These are phyloP conservation scores for Lutjanus argentimaculatus DNA, from an alignment of 2,797 vertebrate genomes.

Conservation along the genomic window DNA sequence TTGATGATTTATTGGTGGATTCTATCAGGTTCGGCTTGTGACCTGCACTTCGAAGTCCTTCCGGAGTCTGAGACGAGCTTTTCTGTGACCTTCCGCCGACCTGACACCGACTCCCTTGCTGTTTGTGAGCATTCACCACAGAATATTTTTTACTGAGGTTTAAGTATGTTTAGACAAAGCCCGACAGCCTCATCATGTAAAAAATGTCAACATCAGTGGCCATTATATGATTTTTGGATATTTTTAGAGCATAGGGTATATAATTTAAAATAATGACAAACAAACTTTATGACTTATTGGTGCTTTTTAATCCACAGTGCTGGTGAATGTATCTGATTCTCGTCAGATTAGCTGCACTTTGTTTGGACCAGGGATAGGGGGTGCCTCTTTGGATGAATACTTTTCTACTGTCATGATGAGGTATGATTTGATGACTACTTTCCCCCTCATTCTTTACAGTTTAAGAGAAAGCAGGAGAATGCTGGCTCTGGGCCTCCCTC, in stretches of 20 bases:
- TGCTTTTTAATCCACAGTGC: constrained; percentile 76
- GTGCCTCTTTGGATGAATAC: constrained; percentile 79
- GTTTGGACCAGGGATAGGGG: constrained; percentile 69
- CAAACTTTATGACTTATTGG: not conserved
- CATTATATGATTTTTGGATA: not conserved
- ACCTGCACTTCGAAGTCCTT: constrained; percentile 88
- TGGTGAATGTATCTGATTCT: constrained; percentile 78
- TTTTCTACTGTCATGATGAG: constrained; percentile 79
- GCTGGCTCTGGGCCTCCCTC: not conserved
- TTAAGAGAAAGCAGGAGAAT: too few species aligned
- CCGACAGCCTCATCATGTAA: not conserved
- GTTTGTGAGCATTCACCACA: constrained; percentile 84
- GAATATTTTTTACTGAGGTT: not conserved
- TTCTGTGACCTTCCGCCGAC: constrained; percentile 87
- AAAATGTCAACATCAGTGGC: not conserved
- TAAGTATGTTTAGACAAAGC: not conserved
- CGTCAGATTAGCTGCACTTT: constrained; percentile 83
- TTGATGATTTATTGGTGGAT: constrained; percentile 1
- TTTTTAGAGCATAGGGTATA: not conserved
- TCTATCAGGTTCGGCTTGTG: constrained; percentile 69
- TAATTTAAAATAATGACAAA: constrained; percentile 1
- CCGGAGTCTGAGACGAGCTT: constrained; percentile 86
- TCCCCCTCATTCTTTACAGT: not conserved
- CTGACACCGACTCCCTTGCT: constrained; percentile 78
- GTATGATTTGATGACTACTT: constrained; percentile 62